Conservation (phyloP, 2,888 invertebrate species). For the Eristalinus sepulchralis region DNA sequence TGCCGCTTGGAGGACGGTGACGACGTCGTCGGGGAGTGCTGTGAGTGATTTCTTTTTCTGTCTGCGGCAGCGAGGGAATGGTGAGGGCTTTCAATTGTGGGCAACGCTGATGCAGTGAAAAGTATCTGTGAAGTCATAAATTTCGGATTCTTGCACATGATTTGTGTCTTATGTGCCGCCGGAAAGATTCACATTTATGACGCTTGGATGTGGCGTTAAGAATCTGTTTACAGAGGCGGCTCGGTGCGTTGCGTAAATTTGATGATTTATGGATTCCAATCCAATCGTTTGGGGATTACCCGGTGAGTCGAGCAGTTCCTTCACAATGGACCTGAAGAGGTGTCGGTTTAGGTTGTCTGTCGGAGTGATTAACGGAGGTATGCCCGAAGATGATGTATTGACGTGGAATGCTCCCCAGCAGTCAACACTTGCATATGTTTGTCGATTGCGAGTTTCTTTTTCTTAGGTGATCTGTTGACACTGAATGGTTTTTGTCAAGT, state of each 20-base stretch:
- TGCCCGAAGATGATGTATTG: too few relatives aligned
- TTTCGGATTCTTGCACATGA: conserved; percentile 33
- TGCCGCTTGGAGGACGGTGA: not conserved
- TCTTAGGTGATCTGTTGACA: too few relatives aligned
- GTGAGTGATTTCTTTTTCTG: not conserved
- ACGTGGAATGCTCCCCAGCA: too few relatives aligned
- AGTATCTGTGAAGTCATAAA: conserved; percentile 54
- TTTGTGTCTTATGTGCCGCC: conserved; percentile 31
- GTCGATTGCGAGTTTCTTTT: too few relatives aligned
- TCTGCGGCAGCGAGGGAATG: not conserved
- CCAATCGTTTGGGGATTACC: not conserved
- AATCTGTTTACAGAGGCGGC: conserved; percentile 18
- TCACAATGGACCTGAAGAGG: too few relatives aligned
- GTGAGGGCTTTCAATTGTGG: conserved; percentile 37
- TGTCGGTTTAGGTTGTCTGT: too few relatives aligned
- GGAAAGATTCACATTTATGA: conserved; percentile 17
- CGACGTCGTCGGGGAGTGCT: not conserved
- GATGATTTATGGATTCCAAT: conserved; percentile 15
- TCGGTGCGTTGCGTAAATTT: conserved; percentile 16
- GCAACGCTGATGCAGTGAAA: conserved; percentile 38
- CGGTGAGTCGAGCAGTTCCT: too few relatives aligned
- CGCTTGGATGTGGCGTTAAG: conserved; percentile 2
- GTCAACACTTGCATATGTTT: too few relatives aligned
- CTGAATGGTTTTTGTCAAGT: too few relatives aligned
- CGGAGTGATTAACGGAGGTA: too few relatives aligned